Base-by-base conservation (phyloP, 2,888 invertebrate species). In the Chaitophorus viminalis region DNA sequence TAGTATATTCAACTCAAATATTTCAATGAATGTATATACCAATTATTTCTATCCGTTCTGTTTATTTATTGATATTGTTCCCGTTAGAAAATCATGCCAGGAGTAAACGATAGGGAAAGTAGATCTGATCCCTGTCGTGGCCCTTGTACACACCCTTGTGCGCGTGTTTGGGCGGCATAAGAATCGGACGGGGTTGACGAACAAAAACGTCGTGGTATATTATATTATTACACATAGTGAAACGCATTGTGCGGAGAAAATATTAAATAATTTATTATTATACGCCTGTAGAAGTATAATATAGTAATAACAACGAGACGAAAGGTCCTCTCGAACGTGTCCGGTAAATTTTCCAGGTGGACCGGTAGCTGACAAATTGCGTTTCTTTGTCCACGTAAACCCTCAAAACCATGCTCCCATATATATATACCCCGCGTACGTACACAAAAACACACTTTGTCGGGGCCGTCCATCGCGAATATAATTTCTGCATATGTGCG, bases 341-440 rank as follows among this genome's bases (percentile, higher is more conserved):
- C 82, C 82, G 82, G 82, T 72, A 72, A 33, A 54, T 82, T 74
- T 72, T 74, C 54, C 82, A 52, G 82, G 72, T 82, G 82, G 54
- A 75, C 60, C 60, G 74, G 54, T 75, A 60, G 60, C 36, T 60
- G 85, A 86, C 85, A 86, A 86, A 86, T 86, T 86, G 78, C 85
- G 52, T 75, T 83, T 36, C 74, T 60, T 83, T 83, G 83, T 83
- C 60, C 29, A 14, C 52, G 75, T 21, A 54, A 60, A 74, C 54
- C 52, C 68, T 60, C 81, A 60, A 14, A 33, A 74, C 33, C 74
- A 33, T 25, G 29, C n/a, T 11, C n/a, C 68, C 68, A 11, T n/a
- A n/a, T n/a, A 6, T 8, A 6, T 25, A 8, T 8, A 0, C 6
- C 21, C 1, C 25, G 25, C 25, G 60, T 9, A 29, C 68, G 29